Evolutionary conservation across 2,888 invertebrate genomes (phyloP).

Genomic region (Calephelis perditalis): DNA sequence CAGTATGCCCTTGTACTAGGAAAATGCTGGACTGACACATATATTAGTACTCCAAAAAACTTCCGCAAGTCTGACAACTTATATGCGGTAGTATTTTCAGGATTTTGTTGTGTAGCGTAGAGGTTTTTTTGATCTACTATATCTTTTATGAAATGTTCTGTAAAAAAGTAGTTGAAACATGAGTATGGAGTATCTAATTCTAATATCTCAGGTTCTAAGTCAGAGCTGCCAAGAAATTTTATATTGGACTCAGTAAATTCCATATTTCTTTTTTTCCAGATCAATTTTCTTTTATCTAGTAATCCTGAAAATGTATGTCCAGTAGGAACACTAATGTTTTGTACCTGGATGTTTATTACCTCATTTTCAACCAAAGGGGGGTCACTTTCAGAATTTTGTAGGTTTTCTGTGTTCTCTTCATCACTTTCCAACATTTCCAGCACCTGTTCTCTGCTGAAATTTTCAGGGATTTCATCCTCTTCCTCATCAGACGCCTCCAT

Average conservation of each 20-base stretch:
- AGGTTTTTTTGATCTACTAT: slow-evolving; percentile 29
- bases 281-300: slow-evolving; percentile 16
- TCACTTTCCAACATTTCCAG: slow-evolving; percentile 12
- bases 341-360: slow-evolving; percentile 10
- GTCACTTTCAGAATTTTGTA: slow-evolving; percentile 14
- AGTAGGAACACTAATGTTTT: slow-evolving; percentile 7
- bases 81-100: slow-evolving; percentile 23
- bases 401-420: slow-evolving; percentile 15
- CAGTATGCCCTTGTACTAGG: slow-evolving; percentile 24
- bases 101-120: slow-evolving; percentile 24
- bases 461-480: not conserved
- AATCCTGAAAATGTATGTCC: slow-evolving; percentile 14
- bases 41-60: slow-evolving; percentile 22
- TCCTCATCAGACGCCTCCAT: not conserved
- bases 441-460: not conserved
- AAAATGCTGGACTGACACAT: slow-evolving; percentile 22
- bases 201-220: not conserved
- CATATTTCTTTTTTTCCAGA: slow-evolving; percentile 13
- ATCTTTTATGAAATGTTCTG: slow-evolving; percentile 32
- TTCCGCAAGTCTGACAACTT: slow-evolving; percentile 16
- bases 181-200: slow-evolving; percentile 30
- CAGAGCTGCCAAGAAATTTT: not conserved
- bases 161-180: slow-evolving; percentile 32
- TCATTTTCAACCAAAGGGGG: slow-evolving; percentile 12
- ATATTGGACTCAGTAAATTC: slow-evolving; percentile 16